Conservation (phyloP, 2,888 invertebrate genomes). For the Hydrotaea cyrtoneurina region DNA sequence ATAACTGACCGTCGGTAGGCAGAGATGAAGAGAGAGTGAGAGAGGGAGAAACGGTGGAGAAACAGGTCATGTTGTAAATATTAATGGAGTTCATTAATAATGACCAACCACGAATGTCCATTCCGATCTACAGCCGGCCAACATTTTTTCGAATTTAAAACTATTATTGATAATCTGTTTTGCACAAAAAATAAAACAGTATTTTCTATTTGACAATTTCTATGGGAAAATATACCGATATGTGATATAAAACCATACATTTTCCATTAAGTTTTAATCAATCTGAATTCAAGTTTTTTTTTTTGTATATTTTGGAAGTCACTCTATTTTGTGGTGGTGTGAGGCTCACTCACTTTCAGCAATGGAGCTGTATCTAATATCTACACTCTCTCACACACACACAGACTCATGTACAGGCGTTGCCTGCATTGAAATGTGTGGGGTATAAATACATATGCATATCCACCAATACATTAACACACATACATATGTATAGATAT, state of each 20-base stretch:
- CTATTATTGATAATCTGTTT: not conserved
- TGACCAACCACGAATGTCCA: not conserved
- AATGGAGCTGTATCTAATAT: too few relatives aligned
- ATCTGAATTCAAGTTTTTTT: not conserved
- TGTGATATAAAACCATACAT: not conserved
- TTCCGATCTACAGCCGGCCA: not conserved
- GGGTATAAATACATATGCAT: not conserved
- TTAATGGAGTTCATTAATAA: not conserved
- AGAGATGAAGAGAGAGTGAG: too few relatives aligned
- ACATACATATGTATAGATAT: constrained; percentile 2
- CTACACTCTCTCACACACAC: too few relatives aligned
- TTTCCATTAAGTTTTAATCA: constrained; percentile 1
- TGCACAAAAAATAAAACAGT: not conserved
- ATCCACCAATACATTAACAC: not conserved
- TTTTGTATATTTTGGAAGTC: too few relatives aligned
- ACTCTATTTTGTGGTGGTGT: too few relatives aligned
- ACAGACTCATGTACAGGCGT: not conserved
- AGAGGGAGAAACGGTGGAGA: too few relatives aligned
- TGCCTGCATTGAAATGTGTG: not conserved
- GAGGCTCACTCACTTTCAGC: too few relatives aligned
- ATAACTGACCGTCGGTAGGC: too few relatives aligned
- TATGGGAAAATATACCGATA: too few relatives aligned
- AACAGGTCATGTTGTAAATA: not conserved
- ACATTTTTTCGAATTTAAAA: not conserved
- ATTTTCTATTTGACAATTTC: not conserved